Evolutionary conservation across 2,888 invertebrate species (phyloP), one percentile per base, ranked within the genome.

Genomic region (Apomyelois bistriatella): DNA sequence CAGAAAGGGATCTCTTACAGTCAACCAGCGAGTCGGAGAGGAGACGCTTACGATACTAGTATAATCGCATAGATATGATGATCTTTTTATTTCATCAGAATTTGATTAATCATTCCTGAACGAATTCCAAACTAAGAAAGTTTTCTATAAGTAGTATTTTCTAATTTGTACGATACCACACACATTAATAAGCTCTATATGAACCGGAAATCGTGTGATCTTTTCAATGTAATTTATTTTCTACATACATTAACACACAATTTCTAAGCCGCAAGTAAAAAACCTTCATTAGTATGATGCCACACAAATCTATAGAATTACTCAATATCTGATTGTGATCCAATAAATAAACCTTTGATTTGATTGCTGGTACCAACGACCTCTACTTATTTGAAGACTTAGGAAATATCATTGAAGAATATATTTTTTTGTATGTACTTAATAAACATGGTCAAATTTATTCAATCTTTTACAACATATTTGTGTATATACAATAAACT

Each of bases 301-400:
- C 32, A 32, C 46, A 46, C 43, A 12, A 46, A 32, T 46, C 43
- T 46, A 1, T 28, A 28, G 10, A 30, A 32, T 46, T 46, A 5
- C 46, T 32, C 46, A 46, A 40, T 50, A 36, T 3, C 32, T 30
- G 38, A 49, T 55, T 47, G 56, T 56, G 58, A 56, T 52, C 57
- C 43, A 51, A 59, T 59, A 62, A 58, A 60, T 56, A 56, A 59
- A 50, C 46, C 47, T 52, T 57, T 60, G 56, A 60, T 60, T 58
- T 53, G 59, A 40, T 55, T 51, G 56, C 46, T 32, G 9, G 4
- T 4, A 35, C 9, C 46, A 15, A 32, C 13, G 43, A 46, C 46
- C 13, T 17, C 7, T 48, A 9, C 10, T 3, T 5, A 16, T 16
- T 38, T 9, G 40, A 16, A 22, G 22, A 22, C 5, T 22, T 5